Evolutionary conservation across 2,113 vertebrate species (phyloP).

Genomic region (Galeopterus variegatus): DNA sequence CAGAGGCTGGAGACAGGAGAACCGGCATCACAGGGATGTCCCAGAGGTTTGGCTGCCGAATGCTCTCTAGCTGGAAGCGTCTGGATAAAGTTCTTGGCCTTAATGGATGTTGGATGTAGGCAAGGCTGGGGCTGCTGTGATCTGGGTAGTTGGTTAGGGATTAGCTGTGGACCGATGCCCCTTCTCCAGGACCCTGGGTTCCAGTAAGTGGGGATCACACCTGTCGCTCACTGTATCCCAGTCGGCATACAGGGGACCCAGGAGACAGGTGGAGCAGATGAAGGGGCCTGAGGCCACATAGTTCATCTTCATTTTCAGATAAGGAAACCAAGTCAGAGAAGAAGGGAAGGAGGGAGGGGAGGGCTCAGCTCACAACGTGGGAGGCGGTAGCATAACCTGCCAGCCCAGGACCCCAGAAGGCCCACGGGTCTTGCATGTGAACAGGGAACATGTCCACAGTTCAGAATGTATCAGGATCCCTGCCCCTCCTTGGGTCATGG

Average conservation of each 20-base stretch:
- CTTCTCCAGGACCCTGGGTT: neutral
- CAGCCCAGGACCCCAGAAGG: neutral
- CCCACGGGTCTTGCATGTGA: accelerated
- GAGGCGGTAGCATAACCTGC: neutral
- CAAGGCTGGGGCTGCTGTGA: neutral
- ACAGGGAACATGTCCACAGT: accelerated
- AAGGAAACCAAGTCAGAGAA: neutral
- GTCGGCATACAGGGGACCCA: neutral
- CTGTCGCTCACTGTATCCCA: too few relatives aligned
- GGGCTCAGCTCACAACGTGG: too few relatives aligned
- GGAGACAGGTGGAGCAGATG: accelerated
- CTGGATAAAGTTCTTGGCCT: neutral
- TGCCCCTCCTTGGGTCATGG: neutral
- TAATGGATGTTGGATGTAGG: accelerated
- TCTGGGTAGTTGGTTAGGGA: neutral
- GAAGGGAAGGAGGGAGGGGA: accelerated
- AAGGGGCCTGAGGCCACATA: neutral
- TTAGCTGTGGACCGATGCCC: accelerated
- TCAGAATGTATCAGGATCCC: neutral
- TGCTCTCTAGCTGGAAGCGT: neutral
- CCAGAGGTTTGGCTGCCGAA: neutral
- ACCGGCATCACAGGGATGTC: accelerated
- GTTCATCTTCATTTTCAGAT: neutral
- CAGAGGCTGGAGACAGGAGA: neutral
- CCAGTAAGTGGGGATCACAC: accelerated